Percentiles rank a stretch among this genome's conserved stretches.
These are phyloP conservation scores for Lathamus discolor DNA, from an alignment of 2,113 vertebrate genomes.

Conservation along the genomic window DNA sequence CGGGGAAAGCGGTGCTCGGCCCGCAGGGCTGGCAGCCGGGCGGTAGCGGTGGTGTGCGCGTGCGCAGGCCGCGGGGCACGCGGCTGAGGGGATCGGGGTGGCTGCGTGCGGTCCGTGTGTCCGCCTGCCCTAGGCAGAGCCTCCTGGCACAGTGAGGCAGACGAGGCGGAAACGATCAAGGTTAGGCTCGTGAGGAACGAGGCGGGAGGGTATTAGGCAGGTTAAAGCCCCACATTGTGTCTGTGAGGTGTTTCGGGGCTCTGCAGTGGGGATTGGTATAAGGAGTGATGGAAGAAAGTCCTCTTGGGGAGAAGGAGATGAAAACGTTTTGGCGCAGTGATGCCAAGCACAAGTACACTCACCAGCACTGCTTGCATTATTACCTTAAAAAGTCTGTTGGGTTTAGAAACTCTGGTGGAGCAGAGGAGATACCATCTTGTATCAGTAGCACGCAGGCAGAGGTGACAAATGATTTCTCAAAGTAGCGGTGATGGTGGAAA, in stretches of 20 bases:
- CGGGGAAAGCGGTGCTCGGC: rapidly evolving
- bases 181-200: not conserved
- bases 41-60: rapidly evolving
- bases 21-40: rapidly evolving
- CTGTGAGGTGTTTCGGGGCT: no score
- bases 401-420: not conserved
- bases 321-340: not conserved
- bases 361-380: rapidly evolving
- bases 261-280: rapidly evolving
- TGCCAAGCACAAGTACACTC: rapidly evolving
- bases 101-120: rapidly evolving
- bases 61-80: not conserved
- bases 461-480: rapidly evolving
- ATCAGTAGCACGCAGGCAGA: rapidly evolving
- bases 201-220: not conserved
- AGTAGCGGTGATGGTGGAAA: rapidly evolving
- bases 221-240: rapidly evolving
- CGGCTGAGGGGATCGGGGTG: no score
- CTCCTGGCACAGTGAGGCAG: rapidly evolving
- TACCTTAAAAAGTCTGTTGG: not conserved
- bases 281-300: not conserved
- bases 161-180: rapidly evolving
- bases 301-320: rapidly evolving
- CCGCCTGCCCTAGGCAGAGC: rapidly evolving
- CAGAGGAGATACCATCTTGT: rapidly evolving